Evolutionary conservation across 2,888 invertebrate genomes (phyloP).

Genomic region (Pogonocherus hispidulus): DNA sequence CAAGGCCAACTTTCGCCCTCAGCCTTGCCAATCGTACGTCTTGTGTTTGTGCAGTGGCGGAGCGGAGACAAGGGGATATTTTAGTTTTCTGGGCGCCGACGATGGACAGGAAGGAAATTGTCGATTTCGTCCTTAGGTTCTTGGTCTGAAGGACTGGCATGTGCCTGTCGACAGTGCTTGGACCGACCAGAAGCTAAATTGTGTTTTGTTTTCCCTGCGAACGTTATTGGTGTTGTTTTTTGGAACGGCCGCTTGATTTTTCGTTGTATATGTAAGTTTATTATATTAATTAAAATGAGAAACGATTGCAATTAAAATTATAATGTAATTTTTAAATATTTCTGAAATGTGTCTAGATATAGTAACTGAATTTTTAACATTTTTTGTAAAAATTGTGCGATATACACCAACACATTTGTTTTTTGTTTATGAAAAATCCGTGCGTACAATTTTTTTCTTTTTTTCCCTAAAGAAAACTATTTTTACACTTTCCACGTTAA

Average conservation of each 20-base stretch:
- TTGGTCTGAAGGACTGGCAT: constrained; percentile 44
- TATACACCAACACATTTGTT: no score
- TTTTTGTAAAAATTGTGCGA: no score
- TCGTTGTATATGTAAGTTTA: neutral
- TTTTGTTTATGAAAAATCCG: no score
- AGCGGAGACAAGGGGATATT: neutral
- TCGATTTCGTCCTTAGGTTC: constrained; percentile 51
- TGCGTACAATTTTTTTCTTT: no score
- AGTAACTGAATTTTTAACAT: no score
- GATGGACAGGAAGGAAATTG: constrained; percentile 57
- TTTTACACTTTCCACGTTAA: no score
- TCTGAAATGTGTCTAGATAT: no score
- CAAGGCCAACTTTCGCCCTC: neutral
- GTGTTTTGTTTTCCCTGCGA: neutral
- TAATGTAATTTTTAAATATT: no score
- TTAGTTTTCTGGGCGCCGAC: constrained; percentile 11
- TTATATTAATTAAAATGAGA: no score
- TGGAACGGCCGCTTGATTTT: neutral
- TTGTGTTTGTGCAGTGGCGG: constrained; percentile 28
- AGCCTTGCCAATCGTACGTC: neutral
- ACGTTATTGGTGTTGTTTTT: neutral
- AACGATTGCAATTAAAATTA: no score
- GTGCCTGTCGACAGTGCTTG: constrained; percentile 8
- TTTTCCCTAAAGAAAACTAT: no score
- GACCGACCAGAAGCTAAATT: neutral